Base-by-base conservation (phyloP, 2,113 vertebrate genomes). In the Petrocephalus microphthalmus region DNA sequence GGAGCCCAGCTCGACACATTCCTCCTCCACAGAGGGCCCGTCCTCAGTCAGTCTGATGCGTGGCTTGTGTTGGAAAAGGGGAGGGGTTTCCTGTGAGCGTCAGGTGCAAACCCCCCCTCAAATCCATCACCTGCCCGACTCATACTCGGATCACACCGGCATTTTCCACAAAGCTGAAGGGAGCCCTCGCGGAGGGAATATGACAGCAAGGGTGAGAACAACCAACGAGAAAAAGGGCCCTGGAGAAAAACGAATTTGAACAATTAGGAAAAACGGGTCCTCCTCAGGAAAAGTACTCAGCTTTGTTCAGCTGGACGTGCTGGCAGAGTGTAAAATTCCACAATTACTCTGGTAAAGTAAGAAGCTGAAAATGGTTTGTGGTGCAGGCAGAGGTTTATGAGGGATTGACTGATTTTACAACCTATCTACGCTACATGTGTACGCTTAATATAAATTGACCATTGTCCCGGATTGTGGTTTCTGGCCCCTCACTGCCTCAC, bases 401-500 rank as follows among this genome's bases (percentile, higher is more conserved):
- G n/a, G 47, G 83, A 52, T 33, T 42, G 84, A 85, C n/a, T 85
- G n/a, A 54, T 56, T 85, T 53, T 54, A 19, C 84, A 85, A 25
- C n/a, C 29, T 54, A 29, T 85, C 51, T 85, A 49, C 11, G n/a
- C 52, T 25, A 57, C 87, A 60, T 60, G n/a, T 22, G 22, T 71
- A 87, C 87, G 53, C 74, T 88, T 57, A 60, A 49, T 87, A 91
- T 90, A 74, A 90, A 92, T 90, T 89, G 89, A 91, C 91, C 92
- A 92, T 91, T 93, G 91, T 91, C 92, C 91, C 90, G 87, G 90
- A 92, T 92, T 92, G 90, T 91, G 91, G 93, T 88, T 94, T 93
- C 90, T 90, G 92, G 91, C 91, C 90, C 90, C 54, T 91, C 87
- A 49, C 81, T 25, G 45, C 91, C 90, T 88, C 92, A 89, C 89